phyloP scores from a whole-genome alignment of 2,888 invertebrate species.

The Papilio elwesi region DNA sequence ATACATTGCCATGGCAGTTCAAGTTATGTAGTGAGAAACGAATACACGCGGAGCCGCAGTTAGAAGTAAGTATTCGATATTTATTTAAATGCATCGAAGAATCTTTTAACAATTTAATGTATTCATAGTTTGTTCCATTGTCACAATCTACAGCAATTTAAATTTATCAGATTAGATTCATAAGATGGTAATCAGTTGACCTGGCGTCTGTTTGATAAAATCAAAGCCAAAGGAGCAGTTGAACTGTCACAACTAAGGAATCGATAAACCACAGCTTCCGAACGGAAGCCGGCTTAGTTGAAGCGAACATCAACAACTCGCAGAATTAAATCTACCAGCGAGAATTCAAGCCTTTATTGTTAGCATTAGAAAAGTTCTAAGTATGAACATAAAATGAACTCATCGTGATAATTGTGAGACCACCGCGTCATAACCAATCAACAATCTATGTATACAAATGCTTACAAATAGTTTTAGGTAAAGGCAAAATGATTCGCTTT shows the following conservation, averaged over 20 bases:
- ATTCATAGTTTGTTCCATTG: background rate
- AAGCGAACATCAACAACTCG: constrained; percentile 48
- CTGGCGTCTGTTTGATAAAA: background rate
- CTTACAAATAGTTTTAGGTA: too few species aligned
- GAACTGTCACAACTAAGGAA: constrained; percentile 38
- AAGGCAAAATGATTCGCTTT: too few species aligned
- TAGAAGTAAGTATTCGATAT: too few species aligned
- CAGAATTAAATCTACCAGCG: constrained; percentile 61
- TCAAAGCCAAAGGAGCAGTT: background rate
- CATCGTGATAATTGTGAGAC: background rate
- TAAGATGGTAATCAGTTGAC: background rate
- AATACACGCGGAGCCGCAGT: too few species aligned
- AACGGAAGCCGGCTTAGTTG: constrained; percentile 48
- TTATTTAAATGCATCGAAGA: too few species aligned
- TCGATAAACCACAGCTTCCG: constrained; percentile 45
- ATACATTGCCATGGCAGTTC: too few species aligned
- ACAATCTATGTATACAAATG: too few species aligned
- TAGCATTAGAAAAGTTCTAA: background rate
- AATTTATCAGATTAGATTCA: background rate
- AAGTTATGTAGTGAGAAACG: too few species aligned
- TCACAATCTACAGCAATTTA: background rate
- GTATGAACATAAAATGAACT: background rate
- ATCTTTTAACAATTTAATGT: background rate
- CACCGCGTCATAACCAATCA: background rate
- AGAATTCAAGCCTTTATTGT: constrained; percentile 55